These are phyloP conservation scores for Antheraea assamensis DNA, from an alignment of 2,888 invertebrate genomes.

Conservation along the genomic window DNA sequence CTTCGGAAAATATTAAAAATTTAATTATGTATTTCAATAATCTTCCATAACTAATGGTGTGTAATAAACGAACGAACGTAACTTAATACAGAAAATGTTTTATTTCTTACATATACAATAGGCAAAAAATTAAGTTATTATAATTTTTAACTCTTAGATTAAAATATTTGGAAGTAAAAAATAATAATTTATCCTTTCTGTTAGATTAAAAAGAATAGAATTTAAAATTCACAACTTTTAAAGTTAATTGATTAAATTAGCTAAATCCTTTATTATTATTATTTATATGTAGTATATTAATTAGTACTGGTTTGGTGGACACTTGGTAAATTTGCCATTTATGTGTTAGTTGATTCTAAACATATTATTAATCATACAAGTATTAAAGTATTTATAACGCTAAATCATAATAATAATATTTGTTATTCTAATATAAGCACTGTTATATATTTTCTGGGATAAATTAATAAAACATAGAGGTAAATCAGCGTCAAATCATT, in stretches of 20 bases:
- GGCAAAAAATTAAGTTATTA: background rate
- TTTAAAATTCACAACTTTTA: background rate
- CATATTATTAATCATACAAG: background rate
- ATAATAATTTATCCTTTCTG: background rate
- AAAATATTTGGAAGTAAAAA: background rate
- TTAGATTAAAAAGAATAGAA: background rate
- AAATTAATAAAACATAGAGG: background rate
- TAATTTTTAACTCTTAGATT: background rate
- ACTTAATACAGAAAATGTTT: background rate
- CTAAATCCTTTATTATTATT: background rate
- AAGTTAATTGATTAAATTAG: background rate
- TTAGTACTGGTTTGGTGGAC: background rate
- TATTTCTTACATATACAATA: background rate
- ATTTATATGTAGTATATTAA: background rate
- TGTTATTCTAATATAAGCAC: constrained; percentile 6
- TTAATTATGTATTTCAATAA: background rate
- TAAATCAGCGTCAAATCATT: background rate
- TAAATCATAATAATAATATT: background rate
- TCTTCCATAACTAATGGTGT: background rate
- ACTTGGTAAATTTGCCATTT: background rate
- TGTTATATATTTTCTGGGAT: background rate
- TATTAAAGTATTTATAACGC: background rate
- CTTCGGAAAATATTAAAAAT: background rate
- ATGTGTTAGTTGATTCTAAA: background rate
- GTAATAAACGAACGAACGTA: background rate